Evolutionary conservation across 2,888 invertebrate genomes (phyloP), one percentile per base, ranked within the genome.

Genomic region (Fragum whitleyi): DNA sequence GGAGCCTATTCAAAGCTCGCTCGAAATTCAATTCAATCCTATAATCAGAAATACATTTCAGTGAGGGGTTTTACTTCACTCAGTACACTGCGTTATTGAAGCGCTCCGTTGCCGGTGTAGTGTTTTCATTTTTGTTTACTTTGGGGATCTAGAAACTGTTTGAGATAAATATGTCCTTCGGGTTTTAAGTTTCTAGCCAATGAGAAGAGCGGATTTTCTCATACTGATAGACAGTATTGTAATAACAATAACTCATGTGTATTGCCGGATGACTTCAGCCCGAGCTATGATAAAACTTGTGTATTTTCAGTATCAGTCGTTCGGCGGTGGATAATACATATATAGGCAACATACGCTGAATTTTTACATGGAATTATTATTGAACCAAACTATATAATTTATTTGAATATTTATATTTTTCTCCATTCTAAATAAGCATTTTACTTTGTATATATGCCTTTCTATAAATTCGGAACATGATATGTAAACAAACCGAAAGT

Each of bases 201-300:
- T 86, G 78, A 82, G 77, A 74, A 42, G 39, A 75, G 74, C 53
- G 75, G 72, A 81, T 82, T 82, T 77, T 68, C 72, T 73, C 74
- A 65, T 74, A 78, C 78, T 84, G 86, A 86, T 86, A 86, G 86
- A 84, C 84, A 80, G 79, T 77, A 80, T 83, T 86, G 86, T 82
- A 84, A 84, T 86, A 86, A 86, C 86, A 86, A 86, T 84, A 86
- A 82, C 82, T 84, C 84, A 86, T 84, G 86, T 86, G 81, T 84
- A 78, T 82, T 84, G 82, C 80, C 61, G 78, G 74, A 74, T 74
- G 77, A 79, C 78, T 77, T 72, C 70, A 74, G 75, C 69, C 53
- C 79, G 73, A 59, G 62, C 74, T 67, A 77, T 74, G 79, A 73
- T 82, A 79, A 76, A 79, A 76, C 74, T 55, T 74, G 78, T 81